Conservation (phyloP, 2,797 vertebrate genomes). For the Cephalopachus bancanus region DNA sequence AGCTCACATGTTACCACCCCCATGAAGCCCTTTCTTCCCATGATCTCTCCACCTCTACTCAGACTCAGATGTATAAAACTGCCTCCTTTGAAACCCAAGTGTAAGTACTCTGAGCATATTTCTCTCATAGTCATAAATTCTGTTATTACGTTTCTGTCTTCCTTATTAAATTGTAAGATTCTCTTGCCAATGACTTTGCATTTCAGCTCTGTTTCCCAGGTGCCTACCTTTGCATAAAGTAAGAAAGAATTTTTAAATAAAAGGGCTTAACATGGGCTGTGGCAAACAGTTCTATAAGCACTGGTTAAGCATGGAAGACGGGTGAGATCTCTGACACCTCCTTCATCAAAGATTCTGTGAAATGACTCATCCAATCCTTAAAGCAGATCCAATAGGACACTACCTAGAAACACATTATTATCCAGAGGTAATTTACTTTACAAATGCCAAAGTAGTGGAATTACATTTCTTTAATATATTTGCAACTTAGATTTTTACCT, state of each 20-base stretch:
- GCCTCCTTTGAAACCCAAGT: not conserved
- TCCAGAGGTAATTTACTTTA: not conserved
- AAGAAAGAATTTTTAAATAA: constrained; percentile 32
- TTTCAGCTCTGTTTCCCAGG: not conserved
- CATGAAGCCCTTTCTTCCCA: not conserved
- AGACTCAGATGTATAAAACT: not conserved
- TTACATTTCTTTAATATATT: constrained; percentile 58
- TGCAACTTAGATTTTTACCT: constrained; percentile 59
- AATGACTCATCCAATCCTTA: not conserved
- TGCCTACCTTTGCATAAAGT: not conserved
- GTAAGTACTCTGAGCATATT: not conserved
- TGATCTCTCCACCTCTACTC: not conserved
- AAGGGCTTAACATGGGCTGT: not conserved
- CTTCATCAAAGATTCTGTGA: not conserved
- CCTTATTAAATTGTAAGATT: not conserved
- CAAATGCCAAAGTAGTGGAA: not conserved
- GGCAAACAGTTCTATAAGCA: not conserved
- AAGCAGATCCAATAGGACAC: not conserved
- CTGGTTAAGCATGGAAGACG: not conserved
- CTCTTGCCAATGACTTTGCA: constrained; percentile 42
- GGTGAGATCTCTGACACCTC: not conserved
- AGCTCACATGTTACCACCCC: not conserved
- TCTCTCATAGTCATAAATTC: not conserved
- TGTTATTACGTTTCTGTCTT: not conserved
- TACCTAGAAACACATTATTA: not conserved